Conservation (phyloP, 1,140 invertebrate species). For the Venustaconcha ellipsiformis region DNA sequence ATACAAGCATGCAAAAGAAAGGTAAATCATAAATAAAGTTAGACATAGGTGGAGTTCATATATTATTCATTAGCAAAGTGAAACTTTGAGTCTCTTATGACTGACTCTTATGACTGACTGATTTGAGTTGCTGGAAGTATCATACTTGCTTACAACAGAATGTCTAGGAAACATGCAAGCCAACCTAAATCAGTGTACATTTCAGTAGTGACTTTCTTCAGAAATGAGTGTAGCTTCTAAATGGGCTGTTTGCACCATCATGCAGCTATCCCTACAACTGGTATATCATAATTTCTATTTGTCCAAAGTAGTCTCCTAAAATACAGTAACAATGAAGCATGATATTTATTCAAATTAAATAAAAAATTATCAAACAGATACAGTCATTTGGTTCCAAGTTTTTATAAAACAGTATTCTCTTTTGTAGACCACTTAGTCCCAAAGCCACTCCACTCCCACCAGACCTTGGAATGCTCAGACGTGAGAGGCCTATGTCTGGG, state of each 20-base stretch:
- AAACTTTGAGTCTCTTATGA: too few relatives aligned
- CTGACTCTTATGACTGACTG: too few relatives aligned
- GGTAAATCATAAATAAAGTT: too few relatives aligned
- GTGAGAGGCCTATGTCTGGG: constrained; percentile 46
- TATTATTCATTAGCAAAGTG: too few relatives aligned
- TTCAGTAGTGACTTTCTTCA: too few relatives aligned
- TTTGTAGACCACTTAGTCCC: constrained; percentile 53
- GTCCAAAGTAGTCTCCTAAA: not conserved
- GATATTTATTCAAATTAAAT: not conserved
- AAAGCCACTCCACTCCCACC: constrained; percentile 60
- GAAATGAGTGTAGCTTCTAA: too few relatives aligned
- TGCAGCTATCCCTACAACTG: not conserved
- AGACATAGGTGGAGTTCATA: too few relatives aligned
- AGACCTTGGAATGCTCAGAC: constrained; percentile 40
- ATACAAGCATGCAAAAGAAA: too few relatives aligned
- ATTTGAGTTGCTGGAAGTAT: too few relatives aligned
- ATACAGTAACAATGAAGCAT: not conserved
- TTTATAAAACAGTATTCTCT: not conserved
- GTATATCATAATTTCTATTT: not conserved
- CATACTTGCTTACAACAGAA: too few relatives aligned
- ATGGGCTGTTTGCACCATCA: not conserved
- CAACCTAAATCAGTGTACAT: too few relatives aligned
- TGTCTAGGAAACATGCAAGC: too few relatives aligned
- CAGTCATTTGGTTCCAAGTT: not conserved
- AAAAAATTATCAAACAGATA: not conserved